These are phyloP conservation scores for Hylaeus anthracinus DNA, from an alignment of 1,140 invertebrate species.

Conservation along the genomic window DNA sequence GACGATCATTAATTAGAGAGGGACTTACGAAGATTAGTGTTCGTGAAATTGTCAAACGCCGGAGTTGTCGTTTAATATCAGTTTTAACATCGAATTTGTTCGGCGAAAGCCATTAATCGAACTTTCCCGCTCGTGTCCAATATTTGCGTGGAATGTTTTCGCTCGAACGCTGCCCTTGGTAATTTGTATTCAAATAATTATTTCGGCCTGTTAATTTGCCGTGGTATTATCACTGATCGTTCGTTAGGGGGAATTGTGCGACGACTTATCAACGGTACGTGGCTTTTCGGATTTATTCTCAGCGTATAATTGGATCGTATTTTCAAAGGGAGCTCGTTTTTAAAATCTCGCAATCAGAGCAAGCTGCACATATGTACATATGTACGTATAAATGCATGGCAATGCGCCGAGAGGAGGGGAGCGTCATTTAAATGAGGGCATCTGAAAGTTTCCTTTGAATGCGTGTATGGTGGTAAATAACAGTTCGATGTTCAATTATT, in stretches of 20 bases:
- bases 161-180: not conserved
- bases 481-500: no score
- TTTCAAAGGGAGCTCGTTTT: not conserved
- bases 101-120: not conserved
- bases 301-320: not conserved
- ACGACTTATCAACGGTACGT: not conserved
- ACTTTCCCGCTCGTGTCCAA: no score
- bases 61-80: not conserved
- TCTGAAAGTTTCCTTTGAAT: no score
- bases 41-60: not conserved
- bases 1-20: not conserved
- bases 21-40: not conserved
- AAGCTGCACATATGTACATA: no score
- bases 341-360: no score
- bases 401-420: no score
- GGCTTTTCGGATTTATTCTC: not conserved
- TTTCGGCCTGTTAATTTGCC: not conserved
- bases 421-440: no score
- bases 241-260: not conserved
- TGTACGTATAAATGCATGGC: no score
- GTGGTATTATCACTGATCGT: not conserved
- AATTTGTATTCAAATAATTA: not conserved
- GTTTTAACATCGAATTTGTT: not conserved
- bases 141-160: not conserved
- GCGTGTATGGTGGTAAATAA: no score